A percentile compares a stretch with the other conserved stretches of the same genome.
These are phyloP conservation scores for Papilio helenus DNA, from an alignment of 1,140 invertebrate species.

Conservation along the genomic window DNA sequence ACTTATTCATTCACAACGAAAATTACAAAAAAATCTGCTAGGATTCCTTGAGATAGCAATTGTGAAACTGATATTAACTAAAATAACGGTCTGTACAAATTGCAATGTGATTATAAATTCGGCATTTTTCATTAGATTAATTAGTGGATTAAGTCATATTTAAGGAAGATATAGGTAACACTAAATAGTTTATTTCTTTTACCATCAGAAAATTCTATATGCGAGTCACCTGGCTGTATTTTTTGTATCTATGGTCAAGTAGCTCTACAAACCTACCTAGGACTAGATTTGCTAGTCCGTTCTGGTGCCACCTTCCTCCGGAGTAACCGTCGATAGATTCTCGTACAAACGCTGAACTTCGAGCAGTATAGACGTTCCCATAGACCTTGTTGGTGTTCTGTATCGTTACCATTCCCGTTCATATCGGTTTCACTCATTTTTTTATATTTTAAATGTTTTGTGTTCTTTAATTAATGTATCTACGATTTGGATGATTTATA, in stretches of 20 bases:
- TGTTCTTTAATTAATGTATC: not conserved
- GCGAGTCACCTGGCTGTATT: not conserved
- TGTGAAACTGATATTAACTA: no score
- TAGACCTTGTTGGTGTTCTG: constrained; percentile 41
- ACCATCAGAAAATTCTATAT: not conserved
- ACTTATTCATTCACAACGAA: no score
- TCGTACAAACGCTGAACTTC: constrained; percentile 44
- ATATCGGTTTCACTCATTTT: constrained; percentile 41
- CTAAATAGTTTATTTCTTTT: not conserved
- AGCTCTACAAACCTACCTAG: not conserved
- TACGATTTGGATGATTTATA: not conserved
- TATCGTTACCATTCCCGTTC: constrained; percentile 47
- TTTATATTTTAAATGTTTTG: not conserved
- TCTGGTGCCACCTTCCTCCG: constrained; percentile 60
- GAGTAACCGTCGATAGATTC: constrained; percentile 53
- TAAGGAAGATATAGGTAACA: no score
- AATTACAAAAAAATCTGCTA: no score
- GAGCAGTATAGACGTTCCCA: constrained; percentile 63
- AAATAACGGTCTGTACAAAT: no score
- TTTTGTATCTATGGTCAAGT: not conserved
- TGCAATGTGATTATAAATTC: no score
- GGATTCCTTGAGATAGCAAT: no score
- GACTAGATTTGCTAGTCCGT: not conserved
- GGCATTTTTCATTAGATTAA: no score
- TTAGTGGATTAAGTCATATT: no score